phyloP scores from a whole-genome alignment of 2,797 vertebrate genomes.

The Malacoctenus gilli region DNA sequence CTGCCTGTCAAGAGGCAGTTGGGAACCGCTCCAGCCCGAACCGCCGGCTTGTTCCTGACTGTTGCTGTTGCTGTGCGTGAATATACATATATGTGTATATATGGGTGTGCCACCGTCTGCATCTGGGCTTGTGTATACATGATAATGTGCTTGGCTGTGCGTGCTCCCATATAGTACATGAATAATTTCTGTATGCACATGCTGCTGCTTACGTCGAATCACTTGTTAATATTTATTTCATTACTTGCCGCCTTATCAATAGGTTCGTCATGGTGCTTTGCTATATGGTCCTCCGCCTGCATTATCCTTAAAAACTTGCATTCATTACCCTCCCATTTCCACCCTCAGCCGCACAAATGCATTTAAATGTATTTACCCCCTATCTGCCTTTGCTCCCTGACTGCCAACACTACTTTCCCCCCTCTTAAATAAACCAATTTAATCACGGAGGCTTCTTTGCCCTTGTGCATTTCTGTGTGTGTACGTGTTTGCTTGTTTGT shows the following conservation, averaged over 20 bases:
- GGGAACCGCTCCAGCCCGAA: constrained; percentile 52
- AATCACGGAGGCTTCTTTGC: constrained; percentile 67
- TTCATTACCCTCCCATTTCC: constrained; percentile 15
- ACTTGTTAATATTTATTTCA: constrained; percentile 15
- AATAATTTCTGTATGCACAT: neutral
- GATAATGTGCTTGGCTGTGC: constrained; percentile 1
- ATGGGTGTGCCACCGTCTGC: neutral
- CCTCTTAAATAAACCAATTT: constrained; percentile 74
- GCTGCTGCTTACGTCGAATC: constrained; percentile 5
- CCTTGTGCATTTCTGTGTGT: constrained; percentile 43
- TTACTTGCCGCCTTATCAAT: constrained; percentile 9
- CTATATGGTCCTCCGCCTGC: constrained; percentile 2
- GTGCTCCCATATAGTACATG: neutral
- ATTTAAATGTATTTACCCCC: constrained; percentile 68
- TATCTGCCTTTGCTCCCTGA: constrained; percentile 61
- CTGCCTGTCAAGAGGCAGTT: constrained; percentile 71
- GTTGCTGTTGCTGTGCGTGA: constrained; percentile 4
- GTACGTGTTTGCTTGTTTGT: constrained; percentile 22
- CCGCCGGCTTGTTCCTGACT: constrained; percentile 46
- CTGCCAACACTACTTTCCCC: constrained; percentile 52
- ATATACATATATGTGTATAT: constrained; percentile 2
- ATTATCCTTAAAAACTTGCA: constrained; percentile 26
- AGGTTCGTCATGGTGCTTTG: neutral
- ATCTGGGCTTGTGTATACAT: neutral
- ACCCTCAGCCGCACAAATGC: constrained; percentile 56